Base-by-base conservation (phyloP, 1,140 invertebrate species). In the Papilio polytes region DNA sequence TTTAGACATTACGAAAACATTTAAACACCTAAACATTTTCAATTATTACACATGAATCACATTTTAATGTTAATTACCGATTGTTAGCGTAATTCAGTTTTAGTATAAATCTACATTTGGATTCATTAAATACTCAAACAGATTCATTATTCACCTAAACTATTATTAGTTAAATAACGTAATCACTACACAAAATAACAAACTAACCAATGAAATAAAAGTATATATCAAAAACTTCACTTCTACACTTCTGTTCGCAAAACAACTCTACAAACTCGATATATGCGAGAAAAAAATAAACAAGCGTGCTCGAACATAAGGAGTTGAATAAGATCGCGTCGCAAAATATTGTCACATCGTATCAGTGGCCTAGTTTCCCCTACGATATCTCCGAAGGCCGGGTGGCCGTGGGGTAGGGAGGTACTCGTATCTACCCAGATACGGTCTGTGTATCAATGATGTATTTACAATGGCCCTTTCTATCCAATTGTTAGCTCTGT, bases 381-480 rank as follows among this genome's bases (percentile, higher is more conserved):
- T 74, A 59, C 78, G 80, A 80, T 85, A 85, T 83, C 84, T 83
- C 15, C 78, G 82, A 85, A 85, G 84, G 82, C 80, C 73, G 63
- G 72, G 78, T 20, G 13, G 74, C 18, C 48, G 44, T 72, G 53
- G 56, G 74, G 80, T 48, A 70, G 46, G 77, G 78, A 46, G 22
- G 9, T 63, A 51, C 48, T 51, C 48, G 48, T 51, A 26, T 63
- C 59, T 66, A 31, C 12, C 63, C 63, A 66, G 63, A 66, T 66
- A 66, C 9, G 36, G 36, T 41, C 36, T 79, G 82, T 70, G 78
- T 83, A 83, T 83, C 82, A 81, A 80, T 81, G 83, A 84, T 77
- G 63, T 80, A 82, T 81, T 83, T 80, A 78, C 63, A 78, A 79
- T 78, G 78, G 76, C 46, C 73, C 73, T 46, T 66, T 78, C 59